Conservation (phyloP, 2,888 invertebrate species). For the Empis stercorea region DNA sequence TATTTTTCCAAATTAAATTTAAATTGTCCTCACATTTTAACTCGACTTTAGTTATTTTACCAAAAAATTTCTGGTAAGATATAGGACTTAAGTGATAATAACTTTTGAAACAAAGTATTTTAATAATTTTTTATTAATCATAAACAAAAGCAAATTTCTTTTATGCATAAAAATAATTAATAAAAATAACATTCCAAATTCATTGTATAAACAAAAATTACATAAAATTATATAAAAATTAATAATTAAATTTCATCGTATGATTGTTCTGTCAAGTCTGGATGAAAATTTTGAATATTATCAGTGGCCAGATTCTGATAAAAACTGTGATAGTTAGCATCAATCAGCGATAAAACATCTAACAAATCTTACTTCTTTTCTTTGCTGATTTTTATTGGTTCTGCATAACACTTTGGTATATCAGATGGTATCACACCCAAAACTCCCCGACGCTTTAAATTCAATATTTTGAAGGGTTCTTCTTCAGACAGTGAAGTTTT, state of each 20-base stretch:
- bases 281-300: neutral
- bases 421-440: neutral
- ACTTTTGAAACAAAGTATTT: too few relatives aligned
- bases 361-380: slow-evolving; percentile 1
- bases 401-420: neutral
- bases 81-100: too few relatives aligned
- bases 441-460: neutral
- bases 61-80: too few relatives aligned
- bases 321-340: neutral
- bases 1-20: too few relatives aligned
- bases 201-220: too few relatives aligned
- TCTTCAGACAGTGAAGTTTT: slow-evolving; percentile 1
- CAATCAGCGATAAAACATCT: neutral
- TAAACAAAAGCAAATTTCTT: too few relatives aligned
- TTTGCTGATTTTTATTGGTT: neutral
- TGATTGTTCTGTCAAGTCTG: neutral
- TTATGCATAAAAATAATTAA: too few relatives aligned
- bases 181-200: too few relatives aligned
- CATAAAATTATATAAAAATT: too few relatives aligned
- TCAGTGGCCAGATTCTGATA: neutral
- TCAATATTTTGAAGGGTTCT: neutral
- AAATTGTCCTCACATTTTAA: too few relatives aligned
- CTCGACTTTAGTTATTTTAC: too few relatives aligned
- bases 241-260: neutral
- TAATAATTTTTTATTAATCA: too few relatives aligned